These are phyloP conservation scores for Arctocebus calabarensis DNA, from an alignment of 2,797 vertebrate species.

Conservation along the genomic window DNA sequence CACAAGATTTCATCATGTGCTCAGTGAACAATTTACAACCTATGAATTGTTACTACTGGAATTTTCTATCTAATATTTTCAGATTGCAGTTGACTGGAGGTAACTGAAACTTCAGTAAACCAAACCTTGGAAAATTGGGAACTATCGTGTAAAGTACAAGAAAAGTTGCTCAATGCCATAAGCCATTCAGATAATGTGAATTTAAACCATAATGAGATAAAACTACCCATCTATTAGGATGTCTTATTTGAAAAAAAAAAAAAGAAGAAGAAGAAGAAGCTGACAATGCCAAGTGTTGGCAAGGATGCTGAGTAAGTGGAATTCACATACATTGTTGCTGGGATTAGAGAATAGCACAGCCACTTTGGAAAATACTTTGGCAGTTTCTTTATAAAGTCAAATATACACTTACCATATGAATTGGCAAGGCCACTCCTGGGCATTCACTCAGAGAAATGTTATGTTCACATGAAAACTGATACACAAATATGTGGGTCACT, in stretches of 20 bases:
- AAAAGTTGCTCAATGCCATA: not conserved
- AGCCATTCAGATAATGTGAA: not conserved
- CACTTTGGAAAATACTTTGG: not conserved
- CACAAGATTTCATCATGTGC: no score
- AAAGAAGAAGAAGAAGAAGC: not conserved
- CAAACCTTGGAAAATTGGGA: not conserved
- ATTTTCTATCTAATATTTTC: not conserved
- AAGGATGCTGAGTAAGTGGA: not conserved
- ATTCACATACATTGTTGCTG: no score
- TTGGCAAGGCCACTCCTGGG: not conserved
- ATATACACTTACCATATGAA: not conserved
- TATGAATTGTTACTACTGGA: not conserved
- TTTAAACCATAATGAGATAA: not conserved
- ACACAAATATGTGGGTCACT: not conserved
- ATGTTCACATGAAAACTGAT: not conserved
- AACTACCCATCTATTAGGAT: not conserved
- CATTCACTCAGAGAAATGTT: not conserved
- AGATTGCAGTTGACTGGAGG: not conserved
- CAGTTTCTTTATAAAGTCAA: not conserved
- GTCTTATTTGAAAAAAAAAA: not conserved
- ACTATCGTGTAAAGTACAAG: not conserved
- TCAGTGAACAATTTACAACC: not conserved
- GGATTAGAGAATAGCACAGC: not conserved
- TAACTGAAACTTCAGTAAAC: not conserved
- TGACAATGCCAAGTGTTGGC: not conserved